Base-by-base conservation (phyloP, 2,888 invertebrate species). In the Cryptophagus acutangulus region DNA sequence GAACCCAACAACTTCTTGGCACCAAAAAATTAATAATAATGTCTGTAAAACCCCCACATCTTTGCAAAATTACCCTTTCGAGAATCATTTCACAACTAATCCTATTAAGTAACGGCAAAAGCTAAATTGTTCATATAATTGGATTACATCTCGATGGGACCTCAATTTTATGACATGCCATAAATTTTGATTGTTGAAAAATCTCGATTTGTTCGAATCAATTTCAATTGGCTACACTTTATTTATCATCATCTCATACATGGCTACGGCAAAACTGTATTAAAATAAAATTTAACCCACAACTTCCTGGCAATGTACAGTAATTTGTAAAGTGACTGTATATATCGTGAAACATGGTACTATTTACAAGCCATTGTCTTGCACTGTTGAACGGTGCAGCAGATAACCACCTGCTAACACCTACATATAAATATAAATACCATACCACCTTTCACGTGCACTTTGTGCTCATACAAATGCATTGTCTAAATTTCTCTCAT, bases 321-420 rank as follows among this genome's bases (percentile, higher is more conserved):
- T 26, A 31, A 31, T 31, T 31, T 31, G 31, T 31, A 5, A 3
- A 31, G 12, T 13, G 14, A 20, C 24, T 20, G 24, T 20, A 20
- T 31, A 31, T 13, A 31, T 8, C 31, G 31, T 8, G 31, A 31
- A 31, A 31, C 31, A n/a, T 31, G n/a, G 31, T 31, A 16, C 31
- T 31, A 31, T 31, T 31, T 31, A 31, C 31, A 31, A 31, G 31
- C 31, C 14, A 31, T 31, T 31, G 31, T 31, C 16, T 31, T 16
- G n/a, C n/a, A n/a, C 12, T 31, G 31, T 16, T 15, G 31, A 16
- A 16, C 31, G 31, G 31, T 31, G 31, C 16, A 16, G 31, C 14
- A 31, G 31, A 31, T 31, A 31, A 31, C 31, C 31, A 31, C 31
- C 31, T 31, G 31, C 31, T 31, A 8, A 31, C 31, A 31, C 31